phyloP scores from a whole-genome alignment of 2,797 vertebrate genomes.

The Aplochiton taeniatus region DNA sequence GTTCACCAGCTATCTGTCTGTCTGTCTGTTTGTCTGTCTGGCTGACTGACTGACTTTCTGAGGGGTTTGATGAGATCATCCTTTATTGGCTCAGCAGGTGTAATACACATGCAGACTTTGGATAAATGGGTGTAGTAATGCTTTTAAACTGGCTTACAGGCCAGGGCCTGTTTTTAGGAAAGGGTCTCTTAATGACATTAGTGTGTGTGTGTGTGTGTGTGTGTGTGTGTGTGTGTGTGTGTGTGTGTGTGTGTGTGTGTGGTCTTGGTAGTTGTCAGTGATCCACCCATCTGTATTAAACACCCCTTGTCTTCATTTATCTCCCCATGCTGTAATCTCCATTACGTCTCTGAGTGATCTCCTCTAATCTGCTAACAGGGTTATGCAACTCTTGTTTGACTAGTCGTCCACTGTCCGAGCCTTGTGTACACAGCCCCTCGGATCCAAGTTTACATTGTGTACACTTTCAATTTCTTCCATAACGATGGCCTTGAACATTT shows the following conservation, averaged over 20 bases:
- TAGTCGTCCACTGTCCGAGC: slow-evolving; percentile 20
- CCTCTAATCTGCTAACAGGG: slow-evolving; percentile 47
- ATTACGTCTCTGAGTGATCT: slow-evolving; percentile 28
- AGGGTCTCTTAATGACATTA: too few relatives aligned
- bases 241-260: too few relatives aligned
- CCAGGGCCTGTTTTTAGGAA: too few relatives aligned
- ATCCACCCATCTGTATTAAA: not conserved
- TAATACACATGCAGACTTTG: not conserved
- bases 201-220: too few relatives aligned
- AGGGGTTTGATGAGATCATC: slow-evolving; percentile 27
- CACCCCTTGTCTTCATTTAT: not conserved
- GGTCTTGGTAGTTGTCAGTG: not conserved
- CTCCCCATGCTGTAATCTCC: slow-evolving; percentile 11
- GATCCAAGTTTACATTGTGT: slow-evolving; percentile 13
- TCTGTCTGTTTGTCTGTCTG: too few relatives aligned
- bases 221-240: too few relatives aligned
- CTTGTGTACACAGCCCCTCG: slow-evolving; percentile 45
- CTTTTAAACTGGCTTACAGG: too few relatives aligned
- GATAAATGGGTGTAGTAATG: not conserved
- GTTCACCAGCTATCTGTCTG: not conserved
- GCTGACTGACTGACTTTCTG: slow-evolving; percentile 3
- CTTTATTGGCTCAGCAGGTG: not conserved
- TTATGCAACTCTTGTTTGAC: slow-evolving; percentile 65
- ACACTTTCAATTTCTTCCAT: slow-evolving; percentile 16
- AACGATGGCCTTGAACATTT: not conserved